Evolutionary conservation across 2,888 invertebrate species (phyloP).

Genomic region (Ligdia adustata): DNA sequence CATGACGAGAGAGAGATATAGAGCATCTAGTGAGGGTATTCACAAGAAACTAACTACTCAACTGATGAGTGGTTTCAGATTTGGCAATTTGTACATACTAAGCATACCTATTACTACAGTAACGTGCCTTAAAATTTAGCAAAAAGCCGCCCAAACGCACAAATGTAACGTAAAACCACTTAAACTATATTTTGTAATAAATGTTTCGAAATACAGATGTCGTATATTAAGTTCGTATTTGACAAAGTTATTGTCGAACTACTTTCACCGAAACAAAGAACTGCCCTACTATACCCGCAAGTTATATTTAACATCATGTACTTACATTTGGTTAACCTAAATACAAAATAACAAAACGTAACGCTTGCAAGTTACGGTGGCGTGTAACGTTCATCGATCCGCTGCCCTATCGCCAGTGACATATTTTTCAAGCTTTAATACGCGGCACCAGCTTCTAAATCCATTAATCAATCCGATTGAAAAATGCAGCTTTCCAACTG

Average conservation of each 20-base stretch:
- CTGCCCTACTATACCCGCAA: background rate
- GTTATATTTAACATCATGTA: too few relatives aligned
- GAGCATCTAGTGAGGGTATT: too few relatives aligned
- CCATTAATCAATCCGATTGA: constrained; percentile 15
- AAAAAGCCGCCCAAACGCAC: too few relatives aligned
- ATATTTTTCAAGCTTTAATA: constrained; percentile 21
- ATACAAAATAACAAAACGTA: constrained; percentile 25
- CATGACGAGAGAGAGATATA: too few relatives aligned
- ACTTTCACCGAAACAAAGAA: constrained; percentile 14
- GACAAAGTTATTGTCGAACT: background rate
- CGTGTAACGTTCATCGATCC: constrained; percentile 28
- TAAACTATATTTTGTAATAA: too few relatives aligned
- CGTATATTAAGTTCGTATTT: too few relatives aligned
- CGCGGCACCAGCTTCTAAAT: constrained; percentile 7
- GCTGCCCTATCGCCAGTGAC: constrained; percentile 18
- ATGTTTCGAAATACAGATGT: too few relatives aligned
- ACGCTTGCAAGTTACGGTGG: constrained; percentile 23
- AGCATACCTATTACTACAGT: too few relatives aligned
- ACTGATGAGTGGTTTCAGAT: too few relatives aligned
- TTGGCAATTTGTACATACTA: too few relatives aligned
- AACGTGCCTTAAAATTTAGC: too few relatives aligned
- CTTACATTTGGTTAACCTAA: constrained; percentile 10
- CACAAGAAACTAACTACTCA: background rate
- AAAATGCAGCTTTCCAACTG: constrained; percentile 15
- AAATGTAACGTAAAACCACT: too few relatives aligned